These are phyloP conservation scores for Paralichthys olivaceus DNA, from an alignment of 2,113 vertebrate species.

Conservation along the genomic window DNA sequence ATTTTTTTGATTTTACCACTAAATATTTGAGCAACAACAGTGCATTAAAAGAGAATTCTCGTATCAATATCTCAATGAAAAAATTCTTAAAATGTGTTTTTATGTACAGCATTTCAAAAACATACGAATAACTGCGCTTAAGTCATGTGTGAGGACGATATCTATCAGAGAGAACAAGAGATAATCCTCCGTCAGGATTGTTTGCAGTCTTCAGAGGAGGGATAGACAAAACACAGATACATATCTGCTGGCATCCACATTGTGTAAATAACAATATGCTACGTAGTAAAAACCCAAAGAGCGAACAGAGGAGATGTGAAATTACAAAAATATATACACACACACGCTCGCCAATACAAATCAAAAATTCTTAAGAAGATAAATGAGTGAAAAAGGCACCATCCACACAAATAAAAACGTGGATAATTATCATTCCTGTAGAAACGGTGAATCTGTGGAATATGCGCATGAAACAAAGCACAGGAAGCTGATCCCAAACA, in stretches of 20 bases:
- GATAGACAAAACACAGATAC: slow-evolving; percentile 72
- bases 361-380: slow-evolving; percentile 15
- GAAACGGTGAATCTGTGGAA: slow-evolving; percentile 30
- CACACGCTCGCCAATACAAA: too few species aligned
- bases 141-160: slow-evolving; percentile 56
- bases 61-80: slow-evolving; percentile 85
- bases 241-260: slow-evolving; percentile 81
- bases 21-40: slow-evolving; percentile 93
- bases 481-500: not conserved
- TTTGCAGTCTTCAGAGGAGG: slow-evolving; percentile 48
- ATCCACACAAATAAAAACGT: slow-evolving; percentile 64
- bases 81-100: slow-evolving; percentile 85
- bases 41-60: slow-evolving; percentile 89
- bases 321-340: slow-evolving; percentile 1
- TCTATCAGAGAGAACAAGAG: slow-evolving; percentile 34
- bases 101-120: slow-evolving; percentile 88
- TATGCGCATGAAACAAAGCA: not conserved
- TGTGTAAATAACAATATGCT: slow-evolving; percentile 72
- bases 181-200: slow-evolving; percentile 26
- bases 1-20: slow-evolving; percentile 88
- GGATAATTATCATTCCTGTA: slow-evolving; percentile 53
- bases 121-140: slow-evolving; percentile 48
- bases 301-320: slow-evolving; percentile 3
- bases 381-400: slow-evolving; percentile 73
- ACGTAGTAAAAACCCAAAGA: slow-evolving; percentile 32